Percentiles rank a stretch among this genome's conserved stretches.
Conservation (phyloP, 2,888 invertebrate species). For the Himalopsyche tibetana region DNA sequence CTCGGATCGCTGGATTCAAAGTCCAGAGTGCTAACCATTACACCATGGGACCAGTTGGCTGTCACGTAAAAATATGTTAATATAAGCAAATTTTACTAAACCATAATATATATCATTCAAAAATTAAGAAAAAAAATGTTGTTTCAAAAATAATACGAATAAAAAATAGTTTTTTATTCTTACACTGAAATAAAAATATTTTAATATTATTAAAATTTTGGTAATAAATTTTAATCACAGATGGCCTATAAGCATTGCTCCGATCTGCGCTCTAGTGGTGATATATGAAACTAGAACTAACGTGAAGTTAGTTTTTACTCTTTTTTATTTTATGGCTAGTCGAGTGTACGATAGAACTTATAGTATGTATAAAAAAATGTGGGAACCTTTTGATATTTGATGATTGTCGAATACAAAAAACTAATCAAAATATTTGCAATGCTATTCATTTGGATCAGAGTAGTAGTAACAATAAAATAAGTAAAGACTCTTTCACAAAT, state of each 20-base stretch:
- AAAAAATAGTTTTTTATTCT: not conserved
- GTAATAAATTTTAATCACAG: not conserved
- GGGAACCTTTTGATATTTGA: no score
- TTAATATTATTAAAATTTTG: not conserved
- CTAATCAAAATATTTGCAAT: no score
- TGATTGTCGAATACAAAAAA: no score
- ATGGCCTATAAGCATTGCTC: not conserved
- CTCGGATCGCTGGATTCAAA: slow-evolving; percentile 79
- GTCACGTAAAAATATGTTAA: slow-evolving; percentile 19
- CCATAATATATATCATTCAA: not conserved
- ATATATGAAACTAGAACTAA: not conserved
- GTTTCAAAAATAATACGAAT: not conserved
- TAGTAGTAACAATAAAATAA: no score
- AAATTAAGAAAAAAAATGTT: not conserved
- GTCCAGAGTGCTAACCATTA: slow-evolving; percentile 80
- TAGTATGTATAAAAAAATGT: no score
- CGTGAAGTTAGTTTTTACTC: not conserved
- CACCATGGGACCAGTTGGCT: slow-evolving; percentile 75
- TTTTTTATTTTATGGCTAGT: no score
- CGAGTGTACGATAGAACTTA: no score
- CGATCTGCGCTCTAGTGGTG: not conserved
- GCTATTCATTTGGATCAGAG: no score
- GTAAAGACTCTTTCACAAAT: no score
- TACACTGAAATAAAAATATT: not conserved
- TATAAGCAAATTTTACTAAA: slow-evolving; percentile 19